Conservation (phyloP, 2,113 vertebrate species). For the Callithrix jacchus region DNA sequence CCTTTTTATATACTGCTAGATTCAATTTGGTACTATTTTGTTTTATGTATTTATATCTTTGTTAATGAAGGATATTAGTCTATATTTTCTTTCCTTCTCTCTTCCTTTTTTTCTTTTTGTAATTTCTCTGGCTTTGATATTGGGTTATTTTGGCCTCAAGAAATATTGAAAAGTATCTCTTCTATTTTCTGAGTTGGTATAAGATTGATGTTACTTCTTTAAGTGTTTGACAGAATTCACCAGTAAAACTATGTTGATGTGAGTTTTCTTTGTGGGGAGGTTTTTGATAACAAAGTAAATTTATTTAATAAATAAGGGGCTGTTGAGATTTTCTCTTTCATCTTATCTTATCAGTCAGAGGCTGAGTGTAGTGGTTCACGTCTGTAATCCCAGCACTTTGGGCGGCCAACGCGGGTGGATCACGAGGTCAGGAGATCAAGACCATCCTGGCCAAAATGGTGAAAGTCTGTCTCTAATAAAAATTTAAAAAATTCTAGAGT, state of each 20-base stretch:
- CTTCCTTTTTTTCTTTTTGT: neutral
- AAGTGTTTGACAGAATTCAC: neutral
- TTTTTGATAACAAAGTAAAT: neutral
- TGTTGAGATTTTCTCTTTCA: neutral
- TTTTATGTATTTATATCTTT: neutral
- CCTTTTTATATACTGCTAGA: neutral
- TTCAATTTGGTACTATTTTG: neutral
- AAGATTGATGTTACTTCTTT: neutral
- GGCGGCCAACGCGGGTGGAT: too few relatives aligned
- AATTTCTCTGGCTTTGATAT: neutral
- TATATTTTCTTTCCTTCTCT: neutral
- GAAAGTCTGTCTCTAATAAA: too few relatives aligned
- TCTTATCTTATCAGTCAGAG: neutral
- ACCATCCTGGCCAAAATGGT: too few relatives aligned
- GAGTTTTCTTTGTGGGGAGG: neutral
- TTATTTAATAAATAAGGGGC: neutral
- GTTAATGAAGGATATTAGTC: neutral
- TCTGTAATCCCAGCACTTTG: too few relatives aligned
- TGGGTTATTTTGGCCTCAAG: neutral
- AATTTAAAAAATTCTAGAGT: too few relatives aligned
- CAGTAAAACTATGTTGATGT: neutral
- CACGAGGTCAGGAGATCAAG: too few relatives aligned
- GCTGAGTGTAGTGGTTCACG: too few relatives aligned
- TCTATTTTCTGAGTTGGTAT: neutral
- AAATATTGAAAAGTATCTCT: neutral